These are phyloP conservation scores for Adrianichthys oophorus DNA, from an alignment of 2,797 vertebrate species.

Conservation along the genomic window DNA sequence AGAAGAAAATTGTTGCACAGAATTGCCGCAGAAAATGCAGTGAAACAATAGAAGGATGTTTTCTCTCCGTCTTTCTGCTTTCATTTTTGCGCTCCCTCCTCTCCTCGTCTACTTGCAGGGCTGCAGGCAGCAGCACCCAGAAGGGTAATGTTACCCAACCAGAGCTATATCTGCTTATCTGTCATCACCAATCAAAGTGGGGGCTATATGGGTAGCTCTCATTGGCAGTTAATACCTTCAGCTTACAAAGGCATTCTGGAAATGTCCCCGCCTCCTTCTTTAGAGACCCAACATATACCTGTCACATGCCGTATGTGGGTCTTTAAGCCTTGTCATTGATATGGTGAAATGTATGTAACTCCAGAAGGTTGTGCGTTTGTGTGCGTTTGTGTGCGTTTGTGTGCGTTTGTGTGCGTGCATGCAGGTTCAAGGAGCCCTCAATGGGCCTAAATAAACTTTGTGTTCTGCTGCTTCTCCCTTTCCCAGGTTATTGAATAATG, in stretches of 20 bases:
- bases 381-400: too few species aligned
- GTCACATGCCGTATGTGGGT: slow-evolving; percentile 67
- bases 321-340: slow-evolving; percentile 59
- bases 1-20: not conserved
- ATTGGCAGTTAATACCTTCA: slow-evolving; percentile 62
- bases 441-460: slow-evolving; percentile 28
- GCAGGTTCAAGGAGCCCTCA: slow-evolving; percentile 3
- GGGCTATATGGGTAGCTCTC: slow-evolving; percentile 65
- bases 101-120: slow-evolving; percentile 54
- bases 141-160: slow-evolving; percentile 61
- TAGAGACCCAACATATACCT: slow-evolving; percentile 38
- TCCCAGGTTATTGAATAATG: slow-evolving; percentile 33
- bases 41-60: not conserved
- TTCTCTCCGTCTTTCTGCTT: slow-evolving; percentile 9
- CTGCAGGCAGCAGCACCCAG: slow-evolving; percentile 44
- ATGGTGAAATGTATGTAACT: slow-evolving; percentile 41
- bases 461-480: slow-evolving; percentile 9
- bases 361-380: slow-evolving; percentile 18
- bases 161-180: slow-evolving; percentile 68
- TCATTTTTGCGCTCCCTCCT: slow-evolving; percentile 37
- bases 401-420: slow-evolving; percentile 22
- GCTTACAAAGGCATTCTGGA: slow-evolving; percentile 57
- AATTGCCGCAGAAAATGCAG: slow-evolving; percentile 3
- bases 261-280: slow-evolving; percentile 46
- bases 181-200: slow-evolving; percentile 73